A percentile compares a stretch with the other conserved stretches of the same genome.
Evolutionary conservation across 2,113 vertebrate species (phyloP).

Genomic region (Pachypanchax playfairii): DNA sequence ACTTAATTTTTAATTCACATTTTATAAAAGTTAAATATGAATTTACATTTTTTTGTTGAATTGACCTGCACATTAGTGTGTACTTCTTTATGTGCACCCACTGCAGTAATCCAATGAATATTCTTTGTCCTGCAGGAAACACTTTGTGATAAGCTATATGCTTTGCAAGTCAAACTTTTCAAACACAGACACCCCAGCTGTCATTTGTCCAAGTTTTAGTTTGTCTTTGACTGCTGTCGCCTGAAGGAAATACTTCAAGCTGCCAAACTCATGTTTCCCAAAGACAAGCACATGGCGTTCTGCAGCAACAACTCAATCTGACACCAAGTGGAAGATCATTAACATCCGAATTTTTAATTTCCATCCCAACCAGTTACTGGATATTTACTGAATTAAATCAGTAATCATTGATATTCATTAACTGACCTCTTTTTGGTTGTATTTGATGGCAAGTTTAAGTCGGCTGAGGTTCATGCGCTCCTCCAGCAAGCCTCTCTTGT

Average conservation of each 20-base stretch:
- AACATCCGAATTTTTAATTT: neutral
- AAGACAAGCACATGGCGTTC: slow-evolving; percentile 9
- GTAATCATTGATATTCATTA: neutral
- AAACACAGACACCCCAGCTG: slow-evolving; percentile 20
- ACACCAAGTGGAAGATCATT: slow-evolving; percentile 1
- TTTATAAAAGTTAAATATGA: too few relatives aligned
- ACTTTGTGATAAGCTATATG: neutral
- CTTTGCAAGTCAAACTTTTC: slow-evolving; percentile 31
- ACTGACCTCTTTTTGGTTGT: slow-evolving; percentile 97
- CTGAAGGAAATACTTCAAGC: slow-evolving; percentile 32
- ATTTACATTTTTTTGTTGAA: too few relatives aligned
- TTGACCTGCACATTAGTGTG: neutral
- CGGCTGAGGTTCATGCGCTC: slow-evolving; percentile 98
- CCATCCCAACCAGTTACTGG: neutral
- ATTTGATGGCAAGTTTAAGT: slow-evolving; percentile 98
- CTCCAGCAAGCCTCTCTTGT: slow-evolving; percentile 94
- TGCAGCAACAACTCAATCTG: slow-evolving; percentile 22
- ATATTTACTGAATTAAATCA: neutral
- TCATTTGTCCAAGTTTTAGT: slow-evolving; percentile 42
- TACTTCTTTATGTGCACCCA: too few relatives aligned
- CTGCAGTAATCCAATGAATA: neutral
- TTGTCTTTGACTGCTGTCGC: slow-evolving; percentile 34
- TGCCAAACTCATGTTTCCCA: slow-evolving; percentile 35
- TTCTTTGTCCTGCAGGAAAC: slow-evolving; percentile 21
- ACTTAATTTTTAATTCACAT: too few relatives aligned